Base-by-base conservation (phyloP, 2,888 invertebrate genomes). In the Eupeodes luniger region DNA sequence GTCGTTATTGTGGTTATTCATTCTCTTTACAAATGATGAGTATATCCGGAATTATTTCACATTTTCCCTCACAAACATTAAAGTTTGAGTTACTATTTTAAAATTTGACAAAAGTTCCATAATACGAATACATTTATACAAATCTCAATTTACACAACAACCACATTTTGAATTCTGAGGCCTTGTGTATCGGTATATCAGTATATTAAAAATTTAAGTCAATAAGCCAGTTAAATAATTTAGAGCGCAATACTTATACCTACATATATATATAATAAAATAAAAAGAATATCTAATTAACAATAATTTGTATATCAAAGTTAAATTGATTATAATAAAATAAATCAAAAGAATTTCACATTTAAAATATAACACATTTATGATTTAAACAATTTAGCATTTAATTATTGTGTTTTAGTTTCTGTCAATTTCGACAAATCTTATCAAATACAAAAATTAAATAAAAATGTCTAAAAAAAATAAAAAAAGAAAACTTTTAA, bases 151-250 rank as follows among this genome's bases (percentile, higher is more conserved):
- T 40, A 6, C 19, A 62, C 40, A 62, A 27, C 27, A 27, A 27
- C 27, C 1, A 2, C 3, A 27, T 27, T 27, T 10, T 10, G 9
- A 16, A 27, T 27, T 27, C 27, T 14, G 55, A 55, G 19, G 4
- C 16, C 16, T 44, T 62, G 10, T 14, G n/a, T 4, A 16, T 12
- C 16, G 6, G 9, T 40, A 40, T 12, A 64, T 64, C 27, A 27
- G 7, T 27, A 12, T 40, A 16, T 69, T 12, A 2, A 70, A 40
- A 70, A 40, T 7, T 40, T 70, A 70, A 70, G 70, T 70, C 44
- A 40, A 55, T 70, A 7, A 70, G 70, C 70, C 70, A 53, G 55
- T 55, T 40, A 12, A 55, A 19, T 14, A 55, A 53, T 14, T 70
- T 55, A 19, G 16, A 40, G 40, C 34, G 14, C 67, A 36, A 10